phyloP scores from a whole-genome alignment of 2,888 invertebrate genomes.

The Spilarctia lutea region DNA sequence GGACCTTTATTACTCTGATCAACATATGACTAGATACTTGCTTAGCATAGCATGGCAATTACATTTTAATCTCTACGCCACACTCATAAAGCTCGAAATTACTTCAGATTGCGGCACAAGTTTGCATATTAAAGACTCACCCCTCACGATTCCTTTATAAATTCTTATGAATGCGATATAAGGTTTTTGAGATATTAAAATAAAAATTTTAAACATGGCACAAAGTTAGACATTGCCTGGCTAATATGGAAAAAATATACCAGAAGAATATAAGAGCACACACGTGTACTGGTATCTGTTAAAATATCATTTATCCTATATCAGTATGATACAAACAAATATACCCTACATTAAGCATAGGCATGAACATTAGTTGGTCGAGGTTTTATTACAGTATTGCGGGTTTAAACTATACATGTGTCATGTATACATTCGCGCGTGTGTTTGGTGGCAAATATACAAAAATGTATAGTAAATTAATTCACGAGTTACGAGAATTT shows the following conservation, averaged over 20 bases:
- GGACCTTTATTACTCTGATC: background rate
- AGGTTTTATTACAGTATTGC: too few species aligned
- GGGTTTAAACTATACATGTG: too few species aligned
- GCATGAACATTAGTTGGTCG: too few species aligned
- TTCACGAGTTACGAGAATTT: too few species aligned
- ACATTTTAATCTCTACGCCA: background rate
- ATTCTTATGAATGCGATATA: conserved; percentile 3
- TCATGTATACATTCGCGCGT: too few species aligned
- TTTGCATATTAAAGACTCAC: background rate
- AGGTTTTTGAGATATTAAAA: conserved; percentile 14
- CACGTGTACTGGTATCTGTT: background rate
- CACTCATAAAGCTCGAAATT: conserved; percentile 1
- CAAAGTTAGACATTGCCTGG: background rate
- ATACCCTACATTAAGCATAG: too few species aligned
- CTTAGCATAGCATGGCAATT: background rate
- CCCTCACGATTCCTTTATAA: conserved; percentile 3
- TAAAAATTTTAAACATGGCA: conserved; percentile 4
- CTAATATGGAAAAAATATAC: background rate
- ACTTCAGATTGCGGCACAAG: background rate
- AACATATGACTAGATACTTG: background rate
- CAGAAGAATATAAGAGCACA: background rate
- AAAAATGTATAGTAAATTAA: background rate
- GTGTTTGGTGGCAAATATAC: too few species aligned
- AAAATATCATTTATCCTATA: background rate
- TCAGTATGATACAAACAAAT: background rate